Evolutionary conservation across 2,113 vertebrate genomes (phyloP).

Genomic region (Elephas maximus): DNA sequence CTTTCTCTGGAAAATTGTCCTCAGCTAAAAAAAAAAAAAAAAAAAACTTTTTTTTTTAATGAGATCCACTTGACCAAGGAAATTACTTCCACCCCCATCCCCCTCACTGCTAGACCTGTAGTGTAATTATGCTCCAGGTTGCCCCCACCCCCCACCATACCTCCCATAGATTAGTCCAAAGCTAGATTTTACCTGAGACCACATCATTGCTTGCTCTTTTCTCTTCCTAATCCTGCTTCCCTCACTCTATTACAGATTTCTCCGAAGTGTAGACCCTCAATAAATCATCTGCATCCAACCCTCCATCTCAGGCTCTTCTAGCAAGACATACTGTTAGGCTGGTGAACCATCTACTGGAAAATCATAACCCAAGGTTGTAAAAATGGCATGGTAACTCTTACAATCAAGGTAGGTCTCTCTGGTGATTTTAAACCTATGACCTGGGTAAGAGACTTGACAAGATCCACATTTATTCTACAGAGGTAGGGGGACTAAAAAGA

Average conservation of each 20-base stretch:
- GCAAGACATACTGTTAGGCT: background rate
- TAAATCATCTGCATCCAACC: background rate
- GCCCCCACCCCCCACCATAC: background rate
- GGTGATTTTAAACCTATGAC: background rate
- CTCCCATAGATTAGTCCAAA: background rate
- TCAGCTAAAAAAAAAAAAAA: background rate
- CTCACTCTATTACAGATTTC: background rate
- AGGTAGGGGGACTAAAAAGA: background rate
- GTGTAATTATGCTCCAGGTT: background rate
- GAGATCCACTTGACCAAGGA: background rate
- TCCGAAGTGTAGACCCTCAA: background rate
- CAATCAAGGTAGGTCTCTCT: background rate
- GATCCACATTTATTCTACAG: slow-evolving; percentile 1
- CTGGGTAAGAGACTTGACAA: background rate
- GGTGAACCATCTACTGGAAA: slow-evolving; percentile 21
- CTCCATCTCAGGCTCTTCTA: background rate
- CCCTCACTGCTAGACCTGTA: background rate
- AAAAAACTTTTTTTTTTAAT: background rate
- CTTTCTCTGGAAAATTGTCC: background rate
- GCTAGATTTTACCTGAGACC: background rate
- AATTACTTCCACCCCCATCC: background rate
- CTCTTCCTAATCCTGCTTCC: no score
- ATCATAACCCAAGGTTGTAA: background rate
- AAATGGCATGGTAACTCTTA: background rate
- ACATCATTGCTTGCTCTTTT: slow-evolving; percentile 15